A percentile compares a stretch with the other conserved stretches of the same genome.
These are phyloP conservation scores for Mylabris sibirica DNA, from an alignment of 2,888 invertebrate species.

Conservation along the genomic window DNA sequence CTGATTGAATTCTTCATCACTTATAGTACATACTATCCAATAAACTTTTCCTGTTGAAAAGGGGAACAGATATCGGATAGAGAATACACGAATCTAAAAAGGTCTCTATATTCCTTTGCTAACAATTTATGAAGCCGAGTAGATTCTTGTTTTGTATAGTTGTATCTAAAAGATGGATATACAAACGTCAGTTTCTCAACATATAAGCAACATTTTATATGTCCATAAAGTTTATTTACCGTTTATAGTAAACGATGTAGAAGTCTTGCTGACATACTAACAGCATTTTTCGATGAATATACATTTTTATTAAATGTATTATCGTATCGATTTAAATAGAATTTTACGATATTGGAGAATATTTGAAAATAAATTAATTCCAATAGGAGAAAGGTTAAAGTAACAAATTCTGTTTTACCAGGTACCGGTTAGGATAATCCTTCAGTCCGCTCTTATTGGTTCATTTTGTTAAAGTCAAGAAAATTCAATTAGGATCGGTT, in stretches of 20 bases:
- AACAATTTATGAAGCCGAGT: conserved; percentile 19
- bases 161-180: conserved; percentile 26
- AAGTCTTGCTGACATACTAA: conserved; percentile 38
- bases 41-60: conserved; percentile 27
- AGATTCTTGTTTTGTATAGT: conserved; percentile 35
- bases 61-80: background rate
- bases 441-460: background rate
- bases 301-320: conserved; percentile 44
- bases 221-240: conserved; percentile 52
- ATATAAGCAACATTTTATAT: conserved; percentile 49
- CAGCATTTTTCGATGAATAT: conserved; percentile 40
- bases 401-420: conserved; percentile 9
- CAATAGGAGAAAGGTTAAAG: background rate
- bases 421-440: background rate
- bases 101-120: background rate
- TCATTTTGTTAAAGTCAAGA: background rate
- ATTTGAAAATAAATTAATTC: conserved; percentile 3
- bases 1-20: conserved; percentile 49
- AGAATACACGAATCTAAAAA: too few relatives aligned
- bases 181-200: conserved; percentile 28
- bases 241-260: conserved; percentile 38
- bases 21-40: conserved; percentile 36
- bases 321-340: conserved; percentile 35
- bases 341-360: background rate
- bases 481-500: conserved; percentile 23